These are phyloP conservation scores for Etheostoma cragini DNA, from an alignment of 2,113 vertebrate species.

Conservation along the genomic window DNA sequence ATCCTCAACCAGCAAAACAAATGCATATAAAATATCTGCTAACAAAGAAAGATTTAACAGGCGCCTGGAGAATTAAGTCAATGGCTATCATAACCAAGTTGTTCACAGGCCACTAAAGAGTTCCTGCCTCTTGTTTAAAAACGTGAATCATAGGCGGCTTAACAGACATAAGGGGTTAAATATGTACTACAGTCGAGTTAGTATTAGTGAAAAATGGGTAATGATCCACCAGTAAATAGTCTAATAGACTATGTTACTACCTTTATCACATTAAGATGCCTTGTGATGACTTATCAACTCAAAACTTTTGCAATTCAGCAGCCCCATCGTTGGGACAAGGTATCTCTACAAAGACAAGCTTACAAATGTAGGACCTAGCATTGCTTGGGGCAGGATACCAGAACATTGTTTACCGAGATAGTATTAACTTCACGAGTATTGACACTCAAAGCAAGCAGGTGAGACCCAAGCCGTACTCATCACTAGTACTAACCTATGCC, in stretches of 20 bases:
- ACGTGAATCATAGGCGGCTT: neutral
- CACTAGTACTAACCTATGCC: neutral
- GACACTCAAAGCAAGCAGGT: neutral
- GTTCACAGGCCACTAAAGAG: neutral
- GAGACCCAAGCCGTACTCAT: neutral
- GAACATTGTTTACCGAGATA: neutral
- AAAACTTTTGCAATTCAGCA: neutral
- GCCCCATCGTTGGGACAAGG: neutral
- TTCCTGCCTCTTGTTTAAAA: neutral
- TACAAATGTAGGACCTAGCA: neutral
- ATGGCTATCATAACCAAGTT: neutral
- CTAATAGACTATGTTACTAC: neutral
- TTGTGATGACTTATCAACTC: neutral
- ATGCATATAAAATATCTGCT: neutral
- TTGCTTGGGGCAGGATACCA: neutral
- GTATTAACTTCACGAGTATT: neutral
- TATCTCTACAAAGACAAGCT: neutral
- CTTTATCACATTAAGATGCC: neutral
- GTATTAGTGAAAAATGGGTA: neutral
- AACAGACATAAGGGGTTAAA: neutral
- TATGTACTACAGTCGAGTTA: neutral
- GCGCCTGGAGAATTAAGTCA: neutral
- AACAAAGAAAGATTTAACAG: neutral
- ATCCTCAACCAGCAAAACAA: slow-evolving; percentile 77
- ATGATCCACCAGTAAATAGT: neutral